Percentiles rank a stretch among this genome's conserved stretches.
phyloP scores from a whole-genome alignment of 2,797 vertebrate genomes.

The Scolopax bukidnonensis region DNA sequence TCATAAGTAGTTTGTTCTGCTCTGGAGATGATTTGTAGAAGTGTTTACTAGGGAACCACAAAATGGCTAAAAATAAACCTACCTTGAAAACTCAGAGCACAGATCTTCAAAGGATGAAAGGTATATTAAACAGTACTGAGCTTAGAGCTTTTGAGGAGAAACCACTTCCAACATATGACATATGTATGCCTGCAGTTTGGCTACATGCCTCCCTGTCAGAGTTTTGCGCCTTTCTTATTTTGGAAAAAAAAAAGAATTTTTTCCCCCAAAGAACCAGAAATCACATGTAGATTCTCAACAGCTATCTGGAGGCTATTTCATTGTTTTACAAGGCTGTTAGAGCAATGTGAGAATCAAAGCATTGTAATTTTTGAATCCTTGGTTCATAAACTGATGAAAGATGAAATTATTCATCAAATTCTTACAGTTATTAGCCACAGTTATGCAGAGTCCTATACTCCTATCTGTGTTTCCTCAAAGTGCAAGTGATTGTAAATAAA shows the following conservation, averaged over 20 bases:
- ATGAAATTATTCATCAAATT: not conserved
- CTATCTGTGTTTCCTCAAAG: not conserved
- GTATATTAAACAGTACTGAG: not conserved
- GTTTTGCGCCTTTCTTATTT: not conserved
- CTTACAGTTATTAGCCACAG: not conserved
- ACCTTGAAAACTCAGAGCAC: not conserved
- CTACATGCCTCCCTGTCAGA: not conserved
- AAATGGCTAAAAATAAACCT: not conserved
- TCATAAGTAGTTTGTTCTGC: not conserved
- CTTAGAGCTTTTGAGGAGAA: not conserved
- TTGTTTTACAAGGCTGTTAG: not conserved
- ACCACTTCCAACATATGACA: not conserved
- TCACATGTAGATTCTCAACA: not conserved
- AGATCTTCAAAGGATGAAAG: not conserved
- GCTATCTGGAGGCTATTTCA: not conserved
- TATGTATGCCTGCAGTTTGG: not conserved
- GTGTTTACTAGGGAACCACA: not conserved
- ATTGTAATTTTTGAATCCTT: not conserved
- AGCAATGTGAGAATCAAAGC: not conserved
- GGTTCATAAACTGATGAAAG: fast-evolving
- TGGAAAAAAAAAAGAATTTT: not conserved
- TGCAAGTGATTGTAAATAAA: not conserved
- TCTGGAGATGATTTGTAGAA: not conserved
- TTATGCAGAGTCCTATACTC: not conserved
- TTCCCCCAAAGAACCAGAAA: not conserved